phyloP scores from a whole-genome alignment of 2,113 vertebrate genomes.

The Periophthalmodon schlosseri region DNA sequence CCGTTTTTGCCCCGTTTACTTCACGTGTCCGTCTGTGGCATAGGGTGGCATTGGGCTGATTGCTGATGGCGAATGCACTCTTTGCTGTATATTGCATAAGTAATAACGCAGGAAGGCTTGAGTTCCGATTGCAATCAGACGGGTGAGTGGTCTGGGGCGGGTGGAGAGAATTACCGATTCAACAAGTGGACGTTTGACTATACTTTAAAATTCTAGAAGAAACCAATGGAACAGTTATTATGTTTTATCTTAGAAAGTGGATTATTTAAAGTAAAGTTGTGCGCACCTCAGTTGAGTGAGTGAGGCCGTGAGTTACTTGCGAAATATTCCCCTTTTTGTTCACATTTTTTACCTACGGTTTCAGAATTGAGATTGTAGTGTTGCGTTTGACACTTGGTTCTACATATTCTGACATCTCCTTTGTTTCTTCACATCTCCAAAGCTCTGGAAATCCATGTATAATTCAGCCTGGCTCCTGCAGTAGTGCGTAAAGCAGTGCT shows the following conservation, averaged over 20 bases:
- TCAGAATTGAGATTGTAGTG: neutral
- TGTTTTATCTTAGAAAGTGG: neutral
- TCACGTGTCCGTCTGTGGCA: constrained; percentile 1
- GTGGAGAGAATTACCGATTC: constrained; percentile 52
- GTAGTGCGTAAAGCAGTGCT: constrained; percentile 23
- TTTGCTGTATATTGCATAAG: constrained; percentile 52
- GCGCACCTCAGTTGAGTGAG: neutral
- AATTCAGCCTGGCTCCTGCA: constrained; percentile 44
- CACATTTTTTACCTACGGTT: neutral
- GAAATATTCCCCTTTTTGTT: neutral
- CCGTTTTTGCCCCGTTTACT: constrained; percentile 18
- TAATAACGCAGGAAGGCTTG: constrained; percentile 38
- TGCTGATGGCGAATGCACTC: constrained; percentile 52
- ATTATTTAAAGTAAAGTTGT: neutral
- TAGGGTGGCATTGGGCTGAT: constrained; percentile 54
- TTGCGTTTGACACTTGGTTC: constrained; percentile 50
- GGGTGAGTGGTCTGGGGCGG: constrained; percentile 10
- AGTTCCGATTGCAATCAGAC: constrained; percentile 65
- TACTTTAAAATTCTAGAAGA: constrained; percentile 6
- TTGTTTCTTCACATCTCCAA: constrained; percentile 31
- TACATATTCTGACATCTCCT: constrained; percentile 35
- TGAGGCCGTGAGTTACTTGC: too few relatives aligned
- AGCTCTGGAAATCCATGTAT: constrained; percentile 52
- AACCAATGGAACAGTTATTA: constrained; percentile 5
- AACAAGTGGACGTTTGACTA: constrained; percentile 44